Percentiles rank a stretch among this genome's conserved stretches.
Conservation (phyloP, 2,888 invertebrate genomes). For the Fabriciana adippe region DNA sequence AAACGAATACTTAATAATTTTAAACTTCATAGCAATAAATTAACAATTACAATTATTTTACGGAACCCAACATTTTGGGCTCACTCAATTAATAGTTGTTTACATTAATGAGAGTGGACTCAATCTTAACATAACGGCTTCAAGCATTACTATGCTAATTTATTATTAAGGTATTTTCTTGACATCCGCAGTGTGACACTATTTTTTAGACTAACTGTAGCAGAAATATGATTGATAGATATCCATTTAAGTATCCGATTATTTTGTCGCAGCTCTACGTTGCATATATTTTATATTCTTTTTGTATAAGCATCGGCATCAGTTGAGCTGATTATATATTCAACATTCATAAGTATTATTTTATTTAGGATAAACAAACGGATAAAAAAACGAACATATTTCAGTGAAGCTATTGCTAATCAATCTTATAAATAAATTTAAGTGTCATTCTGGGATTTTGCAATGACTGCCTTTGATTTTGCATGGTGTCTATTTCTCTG, state of each 20-base stretch:
- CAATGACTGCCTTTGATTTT: no score
- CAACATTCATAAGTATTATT: neutral
- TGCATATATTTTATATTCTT: neutral
- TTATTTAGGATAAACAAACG: no score
- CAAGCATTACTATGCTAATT: slow-evolving; percentile 79
- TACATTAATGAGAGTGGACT: slow-evolving; percentile 74
- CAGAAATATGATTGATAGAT: slow-evolving; percentile 78
- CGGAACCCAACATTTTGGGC: slow-evolving; percentile 28
- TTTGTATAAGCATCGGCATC: neutral
- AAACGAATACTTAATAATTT: no score
- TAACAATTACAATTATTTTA: slow-evolving; percentile 1
- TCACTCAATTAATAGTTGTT: slow-evolving; percentile 49
- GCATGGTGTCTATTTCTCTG: no score
- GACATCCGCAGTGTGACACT: slow-evolving; percentile 79
- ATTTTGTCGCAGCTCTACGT: slow-evolving; percentile 34
- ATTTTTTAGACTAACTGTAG: slow-evolving; percentile 78
- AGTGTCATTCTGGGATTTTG: no score
- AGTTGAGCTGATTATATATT: slow-evolving; percentile 7
- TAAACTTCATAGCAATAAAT: no score
- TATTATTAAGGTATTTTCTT: slow-evolving; percentile 79
- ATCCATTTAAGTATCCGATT: slow-evolving; percentile 68
- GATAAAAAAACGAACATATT: no score
- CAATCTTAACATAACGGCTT: slow-evolving; percentile 76
- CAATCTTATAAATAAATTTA: no score
- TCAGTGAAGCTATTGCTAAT: no score